Base-by-base conservation (phyloP, 1,140 invertebrate genomes). In the Pseudachorutes palmiensis region DNA sequence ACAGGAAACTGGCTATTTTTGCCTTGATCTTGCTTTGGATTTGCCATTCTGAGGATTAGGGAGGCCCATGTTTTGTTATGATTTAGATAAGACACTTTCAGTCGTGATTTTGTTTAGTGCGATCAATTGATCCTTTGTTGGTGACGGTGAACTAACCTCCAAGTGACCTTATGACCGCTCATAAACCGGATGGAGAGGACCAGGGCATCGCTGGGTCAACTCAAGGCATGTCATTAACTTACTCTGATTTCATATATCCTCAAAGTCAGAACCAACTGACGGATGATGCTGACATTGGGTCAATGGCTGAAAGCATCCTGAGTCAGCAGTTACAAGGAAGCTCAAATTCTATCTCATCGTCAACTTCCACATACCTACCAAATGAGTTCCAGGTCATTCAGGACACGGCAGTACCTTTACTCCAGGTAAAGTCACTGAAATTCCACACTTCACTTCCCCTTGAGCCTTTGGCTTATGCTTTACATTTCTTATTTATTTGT, bases 331-430 rank as follows among this genome's bases (percentile, higher is more conserved):
- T 16, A 24, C 51, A 22, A 5, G 45, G n/a, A 5, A 30, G 19
- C 24, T 24, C 45, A 9, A 57, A n/a, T 19, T 30, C 1, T 29
- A 1, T 9, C 45, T 60, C 30, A 2, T 65, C 1, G 26, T 22
- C n/a, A n/a, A 29, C 2, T 31, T 9, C 31, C 2, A 12, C 58
- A 29, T 29, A 49, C 57, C 57, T 72, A 57, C 70, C 70, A 12
- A 30, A 32, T n/a, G 70, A 72, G 61, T 69, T 72, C 58, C 64
- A 69, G 60, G 65, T 72, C 1, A 67, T 72, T 26, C 49, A 69
- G 64, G 67, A 69, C 64, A 30, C 65, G 32, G 1, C 24, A 5
- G 67, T 72, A 3, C 70, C 70, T 16, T 58, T 72, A 19, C 24
- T 72, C 14, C 70, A 72, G 58, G 70, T 72, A 61, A 64, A n/a